Base-by-base conservation (phyloP, 1,140 invertebrate genomes). In the Popillia japonica region DNA sequence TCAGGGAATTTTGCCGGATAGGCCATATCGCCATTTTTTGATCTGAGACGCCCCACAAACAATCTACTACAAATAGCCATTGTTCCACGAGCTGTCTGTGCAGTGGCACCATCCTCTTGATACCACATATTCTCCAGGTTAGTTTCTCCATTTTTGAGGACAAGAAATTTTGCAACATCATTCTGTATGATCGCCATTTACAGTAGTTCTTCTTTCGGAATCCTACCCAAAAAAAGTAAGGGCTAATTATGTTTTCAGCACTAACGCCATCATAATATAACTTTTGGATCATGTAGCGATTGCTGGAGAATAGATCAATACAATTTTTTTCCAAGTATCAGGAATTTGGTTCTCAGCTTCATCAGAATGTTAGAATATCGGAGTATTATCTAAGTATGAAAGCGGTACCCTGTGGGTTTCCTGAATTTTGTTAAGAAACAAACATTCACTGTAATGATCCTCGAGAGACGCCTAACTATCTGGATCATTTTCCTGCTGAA, bases 161-260 rank as follows among this genome's bases (percentile, higher is more conserved):
- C 44, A 48, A 2, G 44, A 48, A 48, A 48, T 48, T 2, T 48
- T 2, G 44, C 44, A 48, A 7, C n/a, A 48, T 48, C 44, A 7
- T 48, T 40, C 4, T 74, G 72, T 74, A 27, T 6, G 72, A 48
- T 48, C n/a, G n/a, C n/a, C n/a, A n/a, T 48, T 48, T 48, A 48
- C 44, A 17, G n/a, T 48, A 48, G 44, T 48, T 48, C 2, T 48
- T 48, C 27, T 7, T 48, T 48, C 2, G 2, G 2, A 2, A 7
- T 48, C 44, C 44, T 48, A n/a, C n/a, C n/a, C n/a, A 2, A 48
- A 48, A 48, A 48, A 48, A 48, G 8, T 48, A 48, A 48, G 8
- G 6, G 2, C 44, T 17, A 48, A 48, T 48, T 48, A 48, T 48
- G 44, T 48, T 48, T 48, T 7, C 44, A 48, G 44, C 44, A 48